Evolutionary conservation across 2,888 invertebrate genomes (phyloP), one percentile per base, ranked within the genome.

Genomic region (Podotricha telesiphe): DNA sequence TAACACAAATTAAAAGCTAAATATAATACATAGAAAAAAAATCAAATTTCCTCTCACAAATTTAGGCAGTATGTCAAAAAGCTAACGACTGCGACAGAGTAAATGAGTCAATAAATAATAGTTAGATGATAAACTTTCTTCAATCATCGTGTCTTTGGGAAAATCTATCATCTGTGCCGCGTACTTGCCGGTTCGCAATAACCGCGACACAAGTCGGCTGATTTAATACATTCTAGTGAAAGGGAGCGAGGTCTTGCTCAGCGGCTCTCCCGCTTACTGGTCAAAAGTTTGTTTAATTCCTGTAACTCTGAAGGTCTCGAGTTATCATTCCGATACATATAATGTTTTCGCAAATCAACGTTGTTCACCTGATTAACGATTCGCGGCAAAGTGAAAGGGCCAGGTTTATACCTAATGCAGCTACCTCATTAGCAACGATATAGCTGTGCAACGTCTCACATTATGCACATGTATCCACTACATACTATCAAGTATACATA

Each of bases 161-260:
- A 75, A 74, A 68, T 74, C 69, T 69, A 73, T 71, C 64, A 74
- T 75, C 72, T 74, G 67, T 73, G 56, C 56, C 74, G 74, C 69
- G 72, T 74, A 73, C 67, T 55, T 68, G 48, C 20, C 19, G 56
- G 72, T 72, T 15, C n/a, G 19, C 22, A 71, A 74, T 74, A 76
- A 76, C 72, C 68, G 73, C 71, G 71, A 71, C 68, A 67, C 61
- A 34, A 73, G 53, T 69, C 42, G 51, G 42, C 68, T 77, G 80
- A 82, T 82, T 81, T 79, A 80, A 79, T 74, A 77, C 77, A 74
- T 74, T 79, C 75, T 75, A 80, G 88, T 83, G 87, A 87, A 87
- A 87, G 86, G 86, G 77, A 78, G 71, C 62, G 56, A 55, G 61
- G 76, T 78, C 82, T 75, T 58, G 81, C 77, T 72, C 53, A 71